These are phyloP conservation scores for Pollachius pollachius DNA, from an alignment of 2,113 vertebrate species.

Conservation along the genomic window DNA sequence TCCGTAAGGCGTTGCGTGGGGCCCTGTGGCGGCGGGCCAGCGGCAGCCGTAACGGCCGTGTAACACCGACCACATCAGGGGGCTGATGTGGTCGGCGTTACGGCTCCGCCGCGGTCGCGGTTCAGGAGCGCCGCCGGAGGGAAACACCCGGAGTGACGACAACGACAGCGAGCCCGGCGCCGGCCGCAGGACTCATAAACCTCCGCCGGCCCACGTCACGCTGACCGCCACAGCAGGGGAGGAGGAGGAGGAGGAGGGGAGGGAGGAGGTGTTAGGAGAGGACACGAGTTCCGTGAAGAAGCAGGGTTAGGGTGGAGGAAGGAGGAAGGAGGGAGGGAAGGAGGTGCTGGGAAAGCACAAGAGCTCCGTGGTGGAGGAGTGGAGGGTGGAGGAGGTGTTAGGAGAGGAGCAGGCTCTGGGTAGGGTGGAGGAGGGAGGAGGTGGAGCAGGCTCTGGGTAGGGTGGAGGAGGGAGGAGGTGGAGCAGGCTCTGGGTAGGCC, in stretches of 20 bases:
- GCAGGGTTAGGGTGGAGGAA: too few species aligned
- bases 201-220: slow-evolving; percentile 57
- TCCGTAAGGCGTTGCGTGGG: slow-evolving; percentile 37
- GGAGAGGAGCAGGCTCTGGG: too few species aligned
- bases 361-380: too few species aligned
- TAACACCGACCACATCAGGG: slow-evolving; percentile 64
- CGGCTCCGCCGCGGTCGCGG: slow-evolving; percentile 60
- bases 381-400: too few species aligned
- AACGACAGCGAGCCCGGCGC: slow-evolving; percentile 59
- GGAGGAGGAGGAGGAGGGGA: too few species aligned
- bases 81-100: too few species aligned
- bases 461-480: too few species aligned
- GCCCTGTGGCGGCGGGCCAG: slow-evolving; percentile 35
- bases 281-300: neutral
- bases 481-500: too few species aligned
- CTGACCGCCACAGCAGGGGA: neutral
- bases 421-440: too few species aligned
- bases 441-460: too few species aligned
- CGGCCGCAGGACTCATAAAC: slow-evolving; percentile 65
- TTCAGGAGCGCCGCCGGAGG: slow-evolving; percentile 65
- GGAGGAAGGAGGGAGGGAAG: too few species aligned
- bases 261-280: neutral
- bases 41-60: slow-evolving; percentile 53
- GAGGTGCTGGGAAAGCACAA: too few species aligned
- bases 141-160: slow-evolving; percentile 73